Evolutionary conservation across 2,797 vertebrate species (phyloP), one percentile per base, ranked within the genome.

Genomic region (Rhyacichthys aspro): DNA sequence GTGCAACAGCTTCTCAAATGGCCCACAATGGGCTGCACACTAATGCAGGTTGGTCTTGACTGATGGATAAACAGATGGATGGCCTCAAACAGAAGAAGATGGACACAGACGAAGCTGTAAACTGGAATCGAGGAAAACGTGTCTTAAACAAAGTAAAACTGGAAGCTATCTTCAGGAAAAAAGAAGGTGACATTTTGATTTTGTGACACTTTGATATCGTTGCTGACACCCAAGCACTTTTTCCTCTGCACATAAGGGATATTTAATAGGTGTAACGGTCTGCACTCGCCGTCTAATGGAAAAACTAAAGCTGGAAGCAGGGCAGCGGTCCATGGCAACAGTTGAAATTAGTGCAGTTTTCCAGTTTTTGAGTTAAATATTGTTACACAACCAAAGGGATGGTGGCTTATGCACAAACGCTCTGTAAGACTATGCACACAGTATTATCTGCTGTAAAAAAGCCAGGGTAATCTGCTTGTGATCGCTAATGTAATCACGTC

Each of bases 1-100:
- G 72, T 69, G 72, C 76, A 72, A 62, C 59, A 63, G 63, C 70
- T 57, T 76, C 59, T 79, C 52, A 66, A 73, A 70, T 48, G 65
- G 52, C 19, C 37, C 7, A 14, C 55, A 43, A 41, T 41, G 58
- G 55, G 53, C 53, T 23, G 33, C 45, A 45, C 62, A 79, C 79
- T 81, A 79, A 79, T 74, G 53, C 9, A 70, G 59, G 45, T 61
- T 56, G 46, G 10, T 43, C 11, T 11, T 36, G 63, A 72, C 56
- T 57, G 59, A 81, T 55, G 59, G 52, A 58, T 54, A 49, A 65
- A 48, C 16, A 50, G 60, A 79, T 63, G 19, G 62, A 75, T 67
- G 70, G 48, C 39, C 12, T 16, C 18, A 41, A 5, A 42, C 12
- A 59, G 12, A 16, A 39, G 49, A 0, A 32, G 12, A 46, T 38